Percentiles rank a stretch among this genome's conserved stretches.
These are phyloP conservation scores for Mactromeris polynyma DNA, from an alignment of 2,888 invertebrate genomes.

Conservation along the genomic window DNA sequence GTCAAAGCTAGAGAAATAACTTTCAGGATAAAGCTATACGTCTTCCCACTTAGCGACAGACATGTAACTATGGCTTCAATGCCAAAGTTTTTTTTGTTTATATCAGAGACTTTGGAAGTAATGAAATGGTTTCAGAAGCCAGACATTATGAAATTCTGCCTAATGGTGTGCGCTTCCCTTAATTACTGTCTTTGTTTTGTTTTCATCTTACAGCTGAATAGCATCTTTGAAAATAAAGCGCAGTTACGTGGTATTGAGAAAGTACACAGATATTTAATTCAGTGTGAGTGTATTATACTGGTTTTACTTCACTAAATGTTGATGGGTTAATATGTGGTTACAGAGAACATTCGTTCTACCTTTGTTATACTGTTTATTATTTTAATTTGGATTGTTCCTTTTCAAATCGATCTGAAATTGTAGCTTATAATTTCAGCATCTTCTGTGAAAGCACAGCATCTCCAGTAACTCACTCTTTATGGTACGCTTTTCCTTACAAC, in stretches of 20 bases:
- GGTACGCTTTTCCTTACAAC: too few species aligned
- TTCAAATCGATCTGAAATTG: too few species aligned
- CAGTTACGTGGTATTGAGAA: not conserved
- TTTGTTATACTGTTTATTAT: too few species aligned
- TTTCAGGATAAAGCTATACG: not conserved
- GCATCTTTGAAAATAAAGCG: not conserved
- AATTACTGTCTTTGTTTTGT: not conserved
- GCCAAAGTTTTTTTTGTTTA: not conserved
- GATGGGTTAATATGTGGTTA: not conserved
- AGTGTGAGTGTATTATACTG: not conserved
- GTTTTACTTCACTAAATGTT: not conserved
- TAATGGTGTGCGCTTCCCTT: not conserved
- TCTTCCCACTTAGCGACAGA: conserved; percentile 15
- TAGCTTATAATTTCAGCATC: too few species aligned
- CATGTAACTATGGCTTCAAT: not conserved
- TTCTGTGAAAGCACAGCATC: too few species aligned
- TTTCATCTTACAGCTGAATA: not conserved
- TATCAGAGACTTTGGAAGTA: not conserved
- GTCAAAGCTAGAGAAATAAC: not conserved
- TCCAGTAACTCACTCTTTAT: too few species aligned
- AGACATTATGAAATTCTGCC: conserved; percentile 9
- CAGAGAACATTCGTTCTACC: too few species aligned
- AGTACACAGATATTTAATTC: not conserved
- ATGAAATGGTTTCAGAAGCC: conserved; percentile 10
- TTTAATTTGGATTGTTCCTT: too few species aligned